Evolutionary conservation across 1,140 invertebrate genomes (phyloP), one percentile per base, ranked within the genome.

Genomic region (Mycetomoellerius zeteki): DNA sequence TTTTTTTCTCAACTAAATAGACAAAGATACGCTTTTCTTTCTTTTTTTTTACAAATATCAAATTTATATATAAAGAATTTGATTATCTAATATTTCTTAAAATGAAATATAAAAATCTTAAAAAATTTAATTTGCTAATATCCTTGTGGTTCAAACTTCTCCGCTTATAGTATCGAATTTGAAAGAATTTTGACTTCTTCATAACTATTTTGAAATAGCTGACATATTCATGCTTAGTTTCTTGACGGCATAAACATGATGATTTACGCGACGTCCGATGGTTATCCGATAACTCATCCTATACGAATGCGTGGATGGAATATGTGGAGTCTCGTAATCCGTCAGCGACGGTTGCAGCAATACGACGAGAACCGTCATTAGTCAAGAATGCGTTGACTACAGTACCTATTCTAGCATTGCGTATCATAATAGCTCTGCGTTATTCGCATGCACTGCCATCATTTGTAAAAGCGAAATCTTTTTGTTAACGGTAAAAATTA

Each of bases 231-330:
- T 21, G 37, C n/a, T 73, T 75, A 60, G 37, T 73, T 73, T 62
- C 54, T 60, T 73, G 67, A 60, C 52, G 52, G 76, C 58, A 78
- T 50, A 62, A 73, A 73, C 56, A n/a, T 47, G 24, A 47, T 84
- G 67, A 82, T 82, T 72, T 82, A 82, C 80, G 67, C 80, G 67
- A 82, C 33, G 80, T 72, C 37, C 24, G 52, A 82, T 73, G 67
- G 33, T 58, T 75, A 75, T 73, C 54, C 69, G 80, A 84, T 75
- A 73, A 73, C 72, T 84, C 37, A 47, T 73, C 67, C 37, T 58
- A 71, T 71, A 43, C 77, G 64, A 81, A 69, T 71, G 24, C 67
- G 24, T 33, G 64, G 64, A 62, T 8, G 69, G 24, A 75, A 73
- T 56, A 82, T 56, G 50, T 30, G 52, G 37, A 43, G 37, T 50